Evolutionary conservation across 2,888 invertebrate genomes (phyloP), one percentile per base, ranked within the genome.

Genomic region (Teleiodes luculella): DNA sequence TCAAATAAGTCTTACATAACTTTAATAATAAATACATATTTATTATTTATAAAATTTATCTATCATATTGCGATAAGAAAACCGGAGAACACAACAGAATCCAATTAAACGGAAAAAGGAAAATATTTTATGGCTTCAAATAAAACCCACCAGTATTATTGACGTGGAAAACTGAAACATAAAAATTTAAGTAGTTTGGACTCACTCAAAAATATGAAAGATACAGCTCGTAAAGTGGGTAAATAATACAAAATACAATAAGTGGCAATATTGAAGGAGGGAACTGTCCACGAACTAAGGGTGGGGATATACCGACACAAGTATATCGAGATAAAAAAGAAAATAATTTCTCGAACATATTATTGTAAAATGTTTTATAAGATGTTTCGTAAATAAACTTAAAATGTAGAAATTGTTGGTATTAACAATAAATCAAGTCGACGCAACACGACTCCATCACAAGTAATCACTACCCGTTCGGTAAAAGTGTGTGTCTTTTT

Each of bases 211-310:
- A 88, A 85, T 87, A 87, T 84, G 81, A 80, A 76, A 67, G 80
- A 81, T 77, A 76, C 74, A 63, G 73, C 61, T 86, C 86, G 82
- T 88, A 88, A 88, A 79, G 80, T 78, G 76, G 82, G 86, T 86
- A 87, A 87, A 87, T 87, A 88, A 86, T 87, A 88, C 88, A 87
- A 87, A 87, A 89, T 87, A 89, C 87, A 86, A 86, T 89, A 88
- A 87, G 86, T 86, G 83, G 76, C 80, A 76, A 83, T 87, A 87
- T 86, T 80, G 80, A 68, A 75, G 80, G 76, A 72, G 71, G 69
- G 72, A 70, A 70, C 67, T 72, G 70, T 70, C 69, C 72, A 68
- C 65, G 67, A 66, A 67, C 60, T 57, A 50, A 73, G 57, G 80
- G 1, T 50, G 16, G 13, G 33, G 31, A 5, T 24, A 43, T 20